phyloP scores from a whole-genome alignment of 2,888 invertebrate species.

The Lasius fuliginosus region DNA sequence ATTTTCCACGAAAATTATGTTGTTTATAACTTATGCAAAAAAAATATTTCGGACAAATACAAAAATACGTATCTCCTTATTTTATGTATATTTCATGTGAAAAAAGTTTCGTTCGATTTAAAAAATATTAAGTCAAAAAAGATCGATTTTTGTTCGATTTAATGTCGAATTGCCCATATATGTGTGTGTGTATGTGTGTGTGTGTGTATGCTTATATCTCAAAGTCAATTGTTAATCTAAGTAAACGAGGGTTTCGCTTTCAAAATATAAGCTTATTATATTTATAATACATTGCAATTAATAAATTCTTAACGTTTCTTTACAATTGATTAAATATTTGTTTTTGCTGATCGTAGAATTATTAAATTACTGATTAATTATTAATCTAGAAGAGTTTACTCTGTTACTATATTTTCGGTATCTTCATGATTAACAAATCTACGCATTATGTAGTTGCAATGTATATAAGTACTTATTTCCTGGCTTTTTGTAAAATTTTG shows the following conservation, averaged over 20 bases:
- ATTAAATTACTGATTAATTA: constrained; percentile 20
- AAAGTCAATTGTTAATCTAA: neutral
- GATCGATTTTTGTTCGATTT: too few species aligned
- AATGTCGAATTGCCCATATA: too few species aligned
- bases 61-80: too few species aligned
- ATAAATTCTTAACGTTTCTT: neutral
- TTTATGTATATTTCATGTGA: too few species aligned
- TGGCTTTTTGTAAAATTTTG: neutral
- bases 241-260: neutral
- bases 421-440: neutral
- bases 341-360: neutral
- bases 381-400: neutral
- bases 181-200: too few species aligned
- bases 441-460: neutral
- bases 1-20: too few species aligned
- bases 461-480: constrained; percentile 1
- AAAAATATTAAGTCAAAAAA: too few species aligned
- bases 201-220: too few species aligned
- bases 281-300: neutral
- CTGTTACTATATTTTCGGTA: neutral
- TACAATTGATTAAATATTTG: neutral
- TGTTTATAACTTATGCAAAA: too few species aligned
- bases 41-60: too few species aligned
- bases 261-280: neutral
- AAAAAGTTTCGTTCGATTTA: too few species aligned